Evolutionary conservation across 1,140 invertebrate species (phyloP), one percentile per base, ranked within the genome.

Genomic region (Ridgeia piscesae): DNA sequence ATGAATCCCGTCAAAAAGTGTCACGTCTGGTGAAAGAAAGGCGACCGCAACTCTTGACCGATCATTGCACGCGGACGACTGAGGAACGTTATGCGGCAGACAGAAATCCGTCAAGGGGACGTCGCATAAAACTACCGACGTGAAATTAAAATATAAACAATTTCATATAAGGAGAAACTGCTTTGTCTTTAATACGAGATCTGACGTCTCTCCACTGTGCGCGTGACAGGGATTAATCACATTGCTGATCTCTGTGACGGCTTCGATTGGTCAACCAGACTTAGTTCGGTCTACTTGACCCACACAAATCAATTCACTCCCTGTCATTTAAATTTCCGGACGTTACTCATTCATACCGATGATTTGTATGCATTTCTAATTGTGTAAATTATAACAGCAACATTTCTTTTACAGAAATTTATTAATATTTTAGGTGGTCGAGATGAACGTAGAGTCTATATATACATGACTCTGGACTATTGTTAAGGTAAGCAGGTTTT

Each of bases 1-100:
- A 99, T 99, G 98, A 99, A 99, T 96, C 99, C 98, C 6, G 96
- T 94, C 33, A 97, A 98, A 93, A 99, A 99, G 95, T 99, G 98
- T 96, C 98, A 97, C 93, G 98, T 99, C 91, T 99, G 98, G 98
- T 99, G 89, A 90, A 77, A 11, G 42, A 11, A 42, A 42, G 42
- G 11, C 42, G 42, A 42, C 42, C 11, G 27, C 58, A 77, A 21
- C 11, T 17, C 27, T n/a, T n/a, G 58, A 77, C 58, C 27, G 2
- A 31, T 77, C 58, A 21, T 21, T 77, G 58, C 58, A 1, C 17
- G 58, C 27, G 27, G 58, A 77, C 11, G 58, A 27, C 58, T 21
- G 27, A 21, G 17, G 58, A 77, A 77, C 58, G 8, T 77, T 77
- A 4, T 42, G 11, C 42, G 58, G 27, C 58, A 77, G 27, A 77